phyloP scores from a whole-genome alignment of 2,888 invertebrate species.

The Augochlorella aurata region DNA sequence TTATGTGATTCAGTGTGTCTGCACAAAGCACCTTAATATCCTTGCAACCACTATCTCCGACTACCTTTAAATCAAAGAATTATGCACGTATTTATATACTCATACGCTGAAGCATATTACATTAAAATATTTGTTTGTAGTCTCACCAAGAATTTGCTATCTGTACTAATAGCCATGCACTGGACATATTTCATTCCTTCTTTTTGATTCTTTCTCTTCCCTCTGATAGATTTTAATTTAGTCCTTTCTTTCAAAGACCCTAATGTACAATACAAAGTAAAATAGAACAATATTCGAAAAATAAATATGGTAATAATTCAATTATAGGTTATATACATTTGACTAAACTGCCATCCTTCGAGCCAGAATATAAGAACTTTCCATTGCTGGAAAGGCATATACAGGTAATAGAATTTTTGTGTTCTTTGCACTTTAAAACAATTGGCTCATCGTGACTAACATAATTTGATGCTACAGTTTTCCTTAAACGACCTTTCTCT shows the following conservation, averaged over 20 bases:
- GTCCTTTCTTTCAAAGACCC: slow-evolving; percentile 86
- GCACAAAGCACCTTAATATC: slow-evolving; percentile 93
- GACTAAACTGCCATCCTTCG: slow-evolving; percentile 93
- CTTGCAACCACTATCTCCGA: slow-evolving; percentile 86
- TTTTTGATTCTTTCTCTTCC: slow-evolving; percentile 71
- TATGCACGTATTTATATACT: slow-evolving; percentile 4
- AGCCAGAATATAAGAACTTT: slow-evolving; percentile 89
- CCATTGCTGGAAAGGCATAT: slow-evolving; percentile 90
- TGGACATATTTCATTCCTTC: slow-evolving; percentile 74
- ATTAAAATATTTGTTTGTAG: slow-evolving; percentile 8
- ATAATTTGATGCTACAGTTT: slow-evolving; percentile 88
- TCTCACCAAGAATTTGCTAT: slow-evolving; percentile 90
- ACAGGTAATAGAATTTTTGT: slow-evolving; percentile 91
- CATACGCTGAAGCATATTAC: slow-evolving; percentile 67
- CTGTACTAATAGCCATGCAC: slow-evolving; percentile 83
- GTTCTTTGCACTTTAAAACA: slow-evolving; percentile 88
- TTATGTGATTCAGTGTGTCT: slow-evolving; percentile 88
- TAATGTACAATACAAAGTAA: slow-evolving; percentile 53
- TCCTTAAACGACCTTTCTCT: slow-evolving; percentile 90
- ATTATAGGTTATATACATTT: slow-evolving; percentile 86
- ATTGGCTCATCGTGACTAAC: slow-evolving; percentile 81
- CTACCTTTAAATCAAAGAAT: slow-evolving; percentile 82
- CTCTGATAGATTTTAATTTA: slow-evolving; percentile 83
- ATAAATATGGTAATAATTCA: neutral
- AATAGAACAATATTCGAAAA: slow-evolving; percentile 10